Evolutionary conservation across 2,797 vertebrate species (phyloP).

Genomic region (Malurus splendens): DNA sequence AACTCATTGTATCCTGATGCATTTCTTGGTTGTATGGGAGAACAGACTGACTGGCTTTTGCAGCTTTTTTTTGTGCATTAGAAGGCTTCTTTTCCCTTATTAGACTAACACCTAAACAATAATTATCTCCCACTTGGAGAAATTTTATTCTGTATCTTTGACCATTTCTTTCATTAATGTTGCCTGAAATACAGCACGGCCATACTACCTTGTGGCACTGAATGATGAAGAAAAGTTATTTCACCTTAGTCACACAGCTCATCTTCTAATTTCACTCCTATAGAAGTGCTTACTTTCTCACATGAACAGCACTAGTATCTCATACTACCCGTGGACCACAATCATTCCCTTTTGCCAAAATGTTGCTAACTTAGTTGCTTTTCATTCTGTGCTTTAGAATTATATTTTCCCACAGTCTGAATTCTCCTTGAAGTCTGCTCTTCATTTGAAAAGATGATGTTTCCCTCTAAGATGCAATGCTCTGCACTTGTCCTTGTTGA

Average conservation of each 20-base stretch:
- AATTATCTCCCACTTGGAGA: background rate
- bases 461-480: background rate
- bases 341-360: background rate
- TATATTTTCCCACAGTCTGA: background rate
- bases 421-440: background rate
- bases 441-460: background rate
- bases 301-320: fast-evolving
- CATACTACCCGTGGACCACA: background rate
- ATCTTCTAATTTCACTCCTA: background rate
- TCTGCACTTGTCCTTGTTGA: background rate
- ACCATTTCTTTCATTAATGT: background rate
- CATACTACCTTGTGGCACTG: background rate
- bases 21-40: background rate
- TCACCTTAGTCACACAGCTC: background rate
- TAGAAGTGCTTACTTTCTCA: background rate
- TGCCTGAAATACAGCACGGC: background rate
- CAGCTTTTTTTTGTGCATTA: background rate
- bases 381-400: background rate
- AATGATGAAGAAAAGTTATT: background rate
- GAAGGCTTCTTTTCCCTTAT: background rate
- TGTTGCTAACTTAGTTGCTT: fast-evolving
- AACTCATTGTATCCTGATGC: background rate
- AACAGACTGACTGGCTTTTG: background rate
- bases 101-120: background rate
- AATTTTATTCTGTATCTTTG: background rate